These are phyloP conservation scores for Dione juno DNA, from an alignment of 2,888 invertebrate species.

Conservation along the genomic window DNA sequence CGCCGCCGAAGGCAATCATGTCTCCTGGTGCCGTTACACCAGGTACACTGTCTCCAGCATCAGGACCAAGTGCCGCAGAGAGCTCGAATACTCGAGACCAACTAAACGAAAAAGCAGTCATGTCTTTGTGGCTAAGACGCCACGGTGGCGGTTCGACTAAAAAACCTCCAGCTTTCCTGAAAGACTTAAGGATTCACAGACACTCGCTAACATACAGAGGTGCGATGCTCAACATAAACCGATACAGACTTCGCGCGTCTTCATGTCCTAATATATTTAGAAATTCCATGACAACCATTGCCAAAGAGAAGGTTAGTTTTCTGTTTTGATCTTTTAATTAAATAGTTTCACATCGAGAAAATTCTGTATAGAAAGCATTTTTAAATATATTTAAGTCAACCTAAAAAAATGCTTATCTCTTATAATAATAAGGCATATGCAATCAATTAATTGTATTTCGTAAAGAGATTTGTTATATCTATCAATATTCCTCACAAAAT, in stretches of 20 bases:
- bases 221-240: slow-evolving; percentile 92
- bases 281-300: slow-evolving; percentile 93
- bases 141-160: slow-evolving; percentile 73
- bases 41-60: slow-evolving; percentile 60
- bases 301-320: slow-evolving; percentile 86
- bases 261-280: slow-evolving; percentile 96
- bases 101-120: slow-evolving; percentile 74
- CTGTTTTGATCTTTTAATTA: too few species aligned
- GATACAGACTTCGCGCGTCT: slow-evolving; percentile 91
- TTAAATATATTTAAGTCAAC: too few species aligned
- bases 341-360: too few species aligned
- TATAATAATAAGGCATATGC: too few species aligned
- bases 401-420: too few species aligned
- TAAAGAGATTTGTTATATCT: too few species aligned
- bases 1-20: slow-evolving; percentile 65
- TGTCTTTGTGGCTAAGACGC: slow-evolving; percentile 83
- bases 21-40: slow-evolving; percentile 61
- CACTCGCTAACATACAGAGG: slow-evolving; percentile 92
- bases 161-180: slow-evolving; percentile 87
- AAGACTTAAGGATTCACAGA: slow-evolving; percentile 89
- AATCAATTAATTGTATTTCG: too few species aligned
- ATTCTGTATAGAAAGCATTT: too few species aligned
- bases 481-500: too few species aligned
- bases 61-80: slow-evolving; percentile 54
- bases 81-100: slow-evolving; percentile 52